Conservation (phyloP, 2,797 vertebrate genomes). For the Anguilla anguilla region DNA sequence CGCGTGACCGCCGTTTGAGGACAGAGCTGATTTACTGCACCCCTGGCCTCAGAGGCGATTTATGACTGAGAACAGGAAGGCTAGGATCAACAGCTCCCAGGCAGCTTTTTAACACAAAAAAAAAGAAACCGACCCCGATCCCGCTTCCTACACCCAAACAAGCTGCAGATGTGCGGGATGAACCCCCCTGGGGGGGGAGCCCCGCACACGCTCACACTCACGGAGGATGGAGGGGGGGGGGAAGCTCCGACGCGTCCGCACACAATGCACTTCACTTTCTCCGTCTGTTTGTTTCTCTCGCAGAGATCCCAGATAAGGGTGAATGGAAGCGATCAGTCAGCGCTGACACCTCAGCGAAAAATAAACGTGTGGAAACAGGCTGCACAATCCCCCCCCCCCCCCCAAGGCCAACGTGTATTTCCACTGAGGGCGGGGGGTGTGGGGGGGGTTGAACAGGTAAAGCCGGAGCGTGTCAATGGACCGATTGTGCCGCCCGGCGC, state of each 20-base stretch:
- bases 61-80: slow-evolving; percentile 62
- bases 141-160: slow-evolving; percentile 35
- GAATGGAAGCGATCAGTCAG: slow-evolving; percentile 29
- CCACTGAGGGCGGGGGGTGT: not conserved
- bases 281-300: not conserved
- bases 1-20: slow-evolving; percentile 36
- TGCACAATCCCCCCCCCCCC: slow-evolving; percentile 27
- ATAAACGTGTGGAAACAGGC: slow-evolving; percentile 56
- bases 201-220: too few species aligned
- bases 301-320: not conserved
- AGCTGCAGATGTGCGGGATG: slow-evolving; percentile 55
- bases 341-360: not conserved
- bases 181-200: too few species aligned
- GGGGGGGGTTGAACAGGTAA: not conserved
- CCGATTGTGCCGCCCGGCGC: not conserved
- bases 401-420: slow-evolving; percentile 29
- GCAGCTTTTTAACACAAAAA: slow-evolving; percentile 50
- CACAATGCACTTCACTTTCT: not conserved
- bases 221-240: too few species aligned
- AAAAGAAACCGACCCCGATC: slow-evolving; percentile 14
- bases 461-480: slow-evolving; percentile 5
- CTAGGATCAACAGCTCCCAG: slow-evolving; percentile 51
- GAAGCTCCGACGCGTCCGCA: too few species aligned
- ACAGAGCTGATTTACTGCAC: slow-evolving; percentile 53
- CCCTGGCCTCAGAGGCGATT: slow-evolving; percentile 57